These are phyloP conservation scores for Hormaphis cornu DNA, from an alignment of 1,140 invertebrate genomes.

Conservation along the genomic window DNA sequence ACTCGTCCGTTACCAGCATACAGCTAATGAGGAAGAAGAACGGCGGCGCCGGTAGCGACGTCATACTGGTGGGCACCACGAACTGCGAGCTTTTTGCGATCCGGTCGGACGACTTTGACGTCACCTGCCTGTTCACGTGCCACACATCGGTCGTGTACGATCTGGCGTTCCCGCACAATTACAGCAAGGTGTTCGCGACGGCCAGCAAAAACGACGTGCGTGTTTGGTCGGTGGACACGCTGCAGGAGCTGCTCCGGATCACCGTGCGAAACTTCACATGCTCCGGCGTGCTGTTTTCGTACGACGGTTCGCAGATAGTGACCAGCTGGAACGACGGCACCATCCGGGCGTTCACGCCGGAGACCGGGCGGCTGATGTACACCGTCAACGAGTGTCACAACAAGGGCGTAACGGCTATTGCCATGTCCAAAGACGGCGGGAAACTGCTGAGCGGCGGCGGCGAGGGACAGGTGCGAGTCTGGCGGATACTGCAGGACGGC, in stretches of 20 bases:
- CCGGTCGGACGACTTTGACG: constrained; percentile 49
- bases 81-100: constrained; percentile 75
- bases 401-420: constrained; percentile 71
- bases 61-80: constrained; percentile 59
- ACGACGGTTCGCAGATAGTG: constrained; percentile 57
- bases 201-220: constrained; percentile 72
- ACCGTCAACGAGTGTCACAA: constrained; percentile 76
- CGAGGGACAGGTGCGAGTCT: constrained; percentile 72
- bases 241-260: constrained; percentile 71
- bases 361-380: constrained; percentile 68
- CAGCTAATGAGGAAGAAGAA: constrained; percentile 50
- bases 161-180: constrained; percentile 69
- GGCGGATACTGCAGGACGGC: constrained; percentile 71
- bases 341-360: constrained; percentile 73
- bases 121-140: constrained; percentile 65
- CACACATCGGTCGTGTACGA: constrained; percentile 71
- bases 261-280: constrained; percentile 77
- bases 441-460: constrained; percentile 74
- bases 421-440: constrained; percentile 58
- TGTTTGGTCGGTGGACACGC: constrained; percentile 66
- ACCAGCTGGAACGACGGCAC: constrained; percentile 78
- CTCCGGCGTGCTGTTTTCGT: constrained; percentile 62
- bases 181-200: constrained; percentile 75
- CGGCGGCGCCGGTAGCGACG: too few species aligned
- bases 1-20: constrained; percentile 39